Evolutionary conservation across 2,113 vertebrate genomes (phyloP), one percentile per base, ranked within the genome.

Genomic region (Calyptomena viridis): DNA sequence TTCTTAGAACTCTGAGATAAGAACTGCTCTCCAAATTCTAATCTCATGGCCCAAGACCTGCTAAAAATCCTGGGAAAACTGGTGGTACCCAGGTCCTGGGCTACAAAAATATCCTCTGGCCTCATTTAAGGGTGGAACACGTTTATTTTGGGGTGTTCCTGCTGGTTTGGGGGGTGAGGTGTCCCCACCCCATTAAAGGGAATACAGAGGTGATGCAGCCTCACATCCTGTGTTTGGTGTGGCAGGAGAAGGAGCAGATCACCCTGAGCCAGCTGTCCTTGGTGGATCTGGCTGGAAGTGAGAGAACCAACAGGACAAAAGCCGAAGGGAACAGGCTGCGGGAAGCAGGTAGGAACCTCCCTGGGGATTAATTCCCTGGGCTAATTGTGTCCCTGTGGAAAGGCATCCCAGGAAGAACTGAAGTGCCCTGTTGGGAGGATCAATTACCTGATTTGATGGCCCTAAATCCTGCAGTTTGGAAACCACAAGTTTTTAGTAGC

Each of bases 221-320:
- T 59, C 11, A 42, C 2, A 1, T 11, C 16, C 11, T 6, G n/a
- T 74, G 37, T 47, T 86, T 22, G 73, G 82, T 76, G 7, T 87
- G 68, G 35, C 79, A 99, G 99, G 99, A 99, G 79, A 99, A 98
- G 93, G 99, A 98, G 84, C 99, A 99, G 91, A 99, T 99, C 88
- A 96, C 64, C 14, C 94, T 99, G 58, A 99, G 99, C 94, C 99
- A 99, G 94, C 95, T 99, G 67, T 99, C 99, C 63, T 94, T 99
- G 93, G 99, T 99, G 44, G 99, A 99, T 96, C 97, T 99, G 93
- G 99, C 99, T 62, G 99, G 99, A 79, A 99, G 99, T 30, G 99
- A 99, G 93, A 98, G 99, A 83, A 99, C 99, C 8, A 99, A 99
- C 21, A 97, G 99, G 91, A 99, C 99, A 1, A 98, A 98, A 92